A percentile compares a stretch with the other conserved stretches of the same genome.
phyloP scores from a whole-genome alignment of 2,888 invertebrate genomes.

The Acleris cristana region DNA sequence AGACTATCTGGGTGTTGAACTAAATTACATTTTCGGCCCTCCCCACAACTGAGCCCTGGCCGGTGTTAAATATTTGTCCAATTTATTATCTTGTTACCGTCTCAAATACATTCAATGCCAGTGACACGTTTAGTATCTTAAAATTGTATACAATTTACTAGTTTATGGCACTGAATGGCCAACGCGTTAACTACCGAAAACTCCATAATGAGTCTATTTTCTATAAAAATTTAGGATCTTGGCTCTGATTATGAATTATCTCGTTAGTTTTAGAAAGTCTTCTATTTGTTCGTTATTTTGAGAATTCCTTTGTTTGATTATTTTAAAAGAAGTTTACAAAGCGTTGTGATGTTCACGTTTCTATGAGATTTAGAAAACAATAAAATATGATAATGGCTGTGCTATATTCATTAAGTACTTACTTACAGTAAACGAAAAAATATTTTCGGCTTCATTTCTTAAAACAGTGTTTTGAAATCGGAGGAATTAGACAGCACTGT shows the following conservation, averaged over 20 bases:
- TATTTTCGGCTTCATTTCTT: too few relatives aligned
- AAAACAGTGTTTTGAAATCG: too few relatives aligned
- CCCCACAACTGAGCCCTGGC: slow-evolving; percentile 31
- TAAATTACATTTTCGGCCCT: slow-evolving; percentile 35
- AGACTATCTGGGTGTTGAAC: slow-evolving; percentile 35
- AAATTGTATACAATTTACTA: too few relatives aligned
- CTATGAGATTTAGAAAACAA: background rate
- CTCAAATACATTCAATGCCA: background rate
- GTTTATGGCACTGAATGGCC: too few relatives aligned
- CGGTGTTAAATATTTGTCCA: slow-evolving; percentile 36
- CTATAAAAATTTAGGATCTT: too few relatives aligned
- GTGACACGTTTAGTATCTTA: too few relatives aligned
- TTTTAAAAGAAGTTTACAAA: background rate
- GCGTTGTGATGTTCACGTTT: background rate
- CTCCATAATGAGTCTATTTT: too few relatives aligned
- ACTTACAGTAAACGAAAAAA: too few relatives aligned
- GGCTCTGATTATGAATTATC: background rate
- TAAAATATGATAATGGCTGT: background rate
- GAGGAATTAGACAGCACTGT: too few relatives aligned
- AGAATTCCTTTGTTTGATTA: slow-evolving; percentile 17
- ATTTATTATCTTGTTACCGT: slow-evolving; percentile 32
- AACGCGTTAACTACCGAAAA: too few relatives aligned
- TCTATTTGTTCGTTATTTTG: slow-evolving; percentile 7
- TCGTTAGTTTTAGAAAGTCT: slow-evolving; percentile 22
- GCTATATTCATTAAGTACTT: too few relatives aligned